These are phyloP conservation scores for Mola mola DNA, from an alignment of 2,113 vertebrate genomes.

Conservation along the genomic window DNA sequence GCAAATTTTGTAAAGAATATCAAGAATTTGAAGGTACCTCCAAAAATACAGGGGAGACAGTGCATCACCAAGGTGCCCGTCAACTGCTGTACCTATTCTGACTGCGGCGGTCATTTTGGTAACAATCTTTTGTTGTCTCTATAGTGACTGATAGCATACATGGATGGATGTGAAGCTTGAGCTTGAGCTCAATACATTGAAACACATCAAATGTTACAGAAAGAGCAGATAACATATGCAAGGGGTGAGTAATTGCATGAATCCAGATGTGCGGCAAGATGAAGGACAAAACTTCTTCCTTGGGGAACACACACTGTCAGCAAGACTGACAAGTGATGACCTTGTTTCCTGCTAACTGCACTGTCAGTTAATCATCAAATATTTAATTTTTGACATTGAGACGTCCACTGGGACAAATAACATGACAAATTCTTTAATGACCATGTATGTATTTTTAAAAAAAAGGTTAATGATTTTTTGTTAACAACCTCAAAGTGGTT, in stretches of 20 bases:
- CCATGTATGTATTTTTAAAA: not conserved
- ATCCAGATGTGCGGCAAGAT: not conserved
- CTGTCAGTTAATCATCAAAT: not conserved
- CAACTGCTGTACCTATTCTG: no score
- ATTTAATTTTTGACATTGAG: constrained; percentile 36
- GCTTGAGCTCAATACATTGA: not conserved
- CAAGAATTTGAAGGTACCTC: no score
- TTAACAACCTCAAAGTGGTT: no score
- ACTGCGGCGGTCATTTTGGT: no score
- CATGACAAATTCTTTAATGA: not conserved
- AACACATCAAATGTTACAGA: not conserved
- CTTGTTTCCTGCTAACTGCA: constrained; percentile 4
- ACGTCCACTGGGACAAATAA: not conserved
- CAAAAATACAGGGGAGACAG: no score
- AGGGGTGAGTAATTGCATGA: constrained; percentile 21
- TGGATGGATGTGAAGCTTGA: no score
- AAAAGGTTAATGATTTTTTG: no score
- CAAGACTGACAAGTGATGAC: constrained; percentile 1
- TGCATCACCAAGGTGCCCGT: no score
- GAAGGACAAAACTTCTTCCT: not conserved
- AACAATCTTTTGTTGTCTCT: no score
- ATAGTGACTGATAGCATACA: no score
- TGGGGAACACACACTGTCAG: constrained; percentile 1
- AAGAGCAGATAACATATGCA: no score
- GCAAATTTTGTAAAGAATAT: no score